Percentiles rank a stretch among this genome's conserved stretches.
These are phyloP conservation scores for Aspidiotus destructor DNA, from an alignment of 2,888 invertebrate species.

Conservation along the genomic window DNA sequence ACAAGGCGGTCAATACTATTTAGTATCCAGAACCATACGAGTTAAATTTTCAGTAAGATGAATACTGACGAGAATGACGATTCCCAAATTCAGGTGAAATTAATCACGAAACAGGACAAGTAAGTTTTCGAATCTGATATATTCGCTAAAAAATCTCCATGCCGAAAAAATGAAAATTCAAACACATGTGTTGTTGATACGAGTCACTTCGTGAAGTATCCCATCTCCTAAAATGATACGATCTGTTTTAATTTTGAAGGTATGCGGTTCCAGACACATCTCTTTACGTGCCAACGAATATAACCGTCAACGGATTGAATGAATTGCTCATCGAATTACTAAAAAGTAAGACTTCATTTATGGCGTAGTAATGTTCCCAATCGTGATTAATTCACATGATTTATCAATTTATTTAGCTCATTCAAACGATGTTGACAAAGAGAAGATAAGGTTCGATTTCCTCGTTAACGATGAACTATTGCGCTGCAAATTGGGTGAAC, in stretches of 20 bases:
- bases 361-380: not conserved
- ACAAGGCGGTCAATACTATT: too few relatives aligned
- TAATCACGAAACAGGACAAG: constrained; percentile 71
- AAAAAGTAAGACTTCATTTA: constrained; percentile 45
- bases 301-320: constrained; percentile 61
- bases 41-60: not conserved
- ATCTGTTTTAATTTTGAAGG: constrained; percentile 46
- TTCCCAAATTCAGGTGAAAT: constrained; percentile 62
- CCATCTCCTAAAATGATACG: constrained; percentile 3
- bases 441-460: constrained; percentile 70
- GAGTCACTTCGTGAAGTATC: not conserved
- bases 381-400: not conserved
- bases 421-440: constrained; percentile 12
- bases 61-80: constrained; percentile 14
- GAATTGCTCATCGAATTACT: constrained; percentile 68
- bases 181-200: not conserved
- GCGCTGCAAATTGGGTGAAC: constrained; percentile 58
- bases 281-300: constrained; percentile 66
- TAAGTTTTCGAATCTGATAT: constrained; percentile 45
- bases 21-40: too few relatives aligned
- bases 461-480: constrained; percentile 74
- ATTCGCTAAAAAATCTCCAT: not conserved
- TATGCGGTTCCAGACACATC: constrained; percentile 80
- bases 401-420: constrained; percentile 40
- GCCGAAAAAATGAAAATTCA: not conserved